Evolutionary conservation across 2,888 invertebrate genomes (phyloP).

Genomic region (Athalia circularis): DNA sequence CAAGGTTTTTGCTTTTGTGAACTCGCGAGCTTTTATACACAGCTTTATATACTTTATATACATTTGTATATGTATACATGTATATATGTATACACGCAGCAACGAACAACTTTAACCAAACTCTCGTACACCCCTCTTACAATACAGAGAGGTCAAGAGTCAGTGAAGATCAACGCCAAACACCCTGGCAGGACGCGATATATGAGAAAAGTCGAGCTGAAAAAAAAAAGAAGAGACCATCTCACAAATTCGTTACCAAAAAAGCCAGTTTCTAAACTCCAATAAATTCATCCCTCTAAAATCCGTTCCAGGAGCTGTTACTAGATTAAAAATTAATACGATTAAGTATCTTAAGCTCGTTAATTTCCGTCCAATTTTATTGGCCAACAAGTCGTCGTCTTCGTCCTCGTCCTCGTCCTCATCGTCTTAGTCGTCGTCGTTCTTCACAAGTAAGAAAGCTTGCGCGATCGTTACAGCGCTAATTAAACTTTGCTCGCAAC

Average conservation of each 20-base stretch:
- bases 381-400: slow-evolving; percentile 15
- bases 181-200: too few relatives aligned
- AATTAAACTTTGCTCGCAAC: slow-evolving; percentile 4
- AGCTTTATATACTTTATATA: too few relatives aligned
- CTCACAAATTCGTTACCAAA: too few relatives aligned
- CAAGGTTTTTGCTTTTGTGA: slow-evolving; percentile 52
- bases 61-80: too few relatives aligned
- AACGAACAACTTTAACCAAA: slow-evolving; percentile 38
- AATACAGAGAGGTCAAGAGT: slow-evolving; percentile 27
- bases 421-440: too few relatives aligned
- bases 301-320: neutral
- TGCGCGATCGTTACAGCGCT: slow-evolving; percentile 20
- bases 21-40: too few relatives aligned
- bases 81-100: neutral
- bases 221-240: neutral
- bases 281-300: neutral
- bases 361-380: slow-evolving; percentile 30
- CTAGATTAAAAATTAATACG: slow-evolving; percentile 34
- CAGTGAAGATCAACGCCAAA: slow-evolving; percentile 5
- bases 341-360: slow-evolving; percentile 20
- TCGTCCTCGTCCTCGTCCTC: too few relatives aligned
- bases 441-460: too few relatives aligned
- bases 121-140: neutral
- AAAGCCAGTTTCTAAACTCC: too few relatives aligned
- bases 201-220: neutral